Conservation (phyloP, 2,113 vertebrate genomes). For the Tychaedon coryphoeus region DNA sequence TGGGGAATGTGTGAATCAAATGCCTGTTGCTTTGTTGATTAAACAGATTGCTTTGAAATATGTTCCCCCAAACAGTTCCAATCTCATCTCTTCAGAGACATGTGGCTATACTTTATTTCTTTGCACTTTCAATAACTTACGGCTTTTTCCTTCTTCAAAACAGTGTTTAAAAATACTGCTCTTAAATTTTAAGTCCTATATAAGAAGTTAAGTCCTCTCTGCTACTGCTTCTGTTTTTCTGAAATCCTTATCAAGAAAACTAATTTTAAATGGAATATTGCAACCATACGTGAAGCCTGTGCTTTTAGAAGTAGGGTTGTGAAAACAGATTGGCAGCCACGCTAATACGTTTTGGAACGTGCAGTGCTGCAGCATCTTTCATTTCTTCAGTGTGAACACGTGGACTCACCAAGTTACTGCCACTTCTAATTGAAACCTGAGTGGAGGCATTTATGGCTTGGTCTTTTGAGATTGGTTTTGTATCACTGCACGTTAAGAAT, state of each 20-base stretch:
- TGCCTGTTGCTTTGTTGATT: slow-evolving; percentile 72
- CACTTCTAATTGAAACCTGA: background rate
- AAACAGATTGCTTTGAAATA: slow-evolving; percentile 72
- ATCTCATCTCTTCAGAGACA: slow-evolving; percentile 45
- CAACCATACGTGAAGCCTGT: background rate
- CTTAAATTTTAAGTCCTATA: slow-evolving; percentile 17
- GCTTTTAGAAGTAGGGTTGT: slow-evolving; percentile 19
- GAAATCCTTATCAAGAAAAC: background rate
- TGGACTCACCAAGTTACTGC: background rate
- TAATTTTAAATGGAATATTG: background rate
- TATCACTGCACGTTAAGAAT: background rate
- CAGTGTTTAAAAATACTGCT: slow-evolving; percentile 26
- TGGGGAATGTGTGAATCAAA: slow-evolving; percentile 67
- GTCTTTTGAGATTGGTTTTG: background rate
- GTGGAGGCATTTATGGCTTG: background rate
- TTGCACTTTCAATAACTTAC: slow-evolving; percentile 17
- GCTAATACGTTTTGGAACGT: background rate
- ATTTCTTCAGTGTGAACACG: background rate
- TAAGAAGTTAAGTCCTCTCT: slow-evolving; percentile 7
- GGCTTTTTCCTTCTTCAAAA: slow-evolving; percentile 19
- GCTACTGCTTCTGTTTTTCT: background rate
- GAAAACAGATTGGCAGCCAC: slow-evolving; percentile 17
- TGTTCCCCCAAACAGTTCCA: slow-evolving; percentile 66
- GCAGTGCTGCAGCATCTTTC: background rate
- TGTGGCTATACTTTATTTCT: slow-evolving; percentile 57